Conservation (phyloP, 2,113 vertebrate species). For the Panurus biarmicus region DNA sequence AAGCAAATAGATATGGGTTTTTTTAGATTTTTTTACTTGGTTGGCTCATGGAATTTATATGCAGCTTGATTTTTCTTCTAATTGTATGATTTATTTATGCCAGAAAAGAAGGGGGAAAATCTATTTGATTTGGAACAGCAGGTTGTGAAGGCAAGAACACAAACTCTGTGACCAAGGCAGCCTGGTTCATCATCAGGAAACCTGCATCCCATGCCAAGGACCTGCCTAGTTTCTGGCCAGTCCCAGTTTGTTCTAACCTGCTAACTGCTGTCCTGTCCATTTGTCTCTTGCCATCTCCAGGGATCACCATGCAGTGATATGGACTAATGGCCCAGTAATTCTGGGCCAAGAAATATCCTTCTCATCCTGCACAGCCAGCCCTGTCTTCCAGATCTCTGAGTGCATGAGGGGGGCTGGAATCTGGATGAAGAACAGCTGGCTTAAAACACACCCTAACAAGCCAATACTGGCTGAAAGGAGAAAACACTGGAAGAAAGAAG, state of each 20-base stretch:
- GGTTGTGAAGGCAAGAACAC: not conserved
- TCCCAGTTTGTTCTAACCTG: not conserved
- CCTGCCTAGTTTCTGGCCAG: not conserved
- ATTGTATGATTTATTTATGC: not conserved
- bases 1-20: not conserved
- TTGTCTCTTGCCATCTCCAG: not conserved
- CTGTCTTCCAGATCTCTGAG: slow-evolving; percentile 43
- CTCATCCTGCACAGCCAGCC: slow-evolving; percentile 7
- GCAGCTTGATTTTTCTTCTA: not conserved
- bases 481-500: not conserved
- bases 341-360: slow-evolving; percentile 35
- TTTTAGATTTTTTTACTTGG: slow-evolving; percentile 1
- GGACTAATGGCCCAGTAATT: not conserved
- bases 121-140: not conserved
- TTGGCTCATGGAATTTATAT: not conserved
- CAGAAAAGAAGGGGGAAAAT: not conserved
- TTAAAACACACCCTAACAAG: not conserved
- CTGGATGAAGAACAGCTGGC: slow-evolving; percentile 50
- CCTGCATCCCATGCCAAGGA: not conserved
- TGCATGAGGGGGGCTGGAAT: slow-evolving; percentile 19
- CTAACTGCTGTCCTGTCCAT: slow-evolving; percentile 2
- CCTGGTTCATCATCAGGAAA: not conserved
- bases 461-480: slow-evolving; percentile 1
- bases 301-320: not conserved
- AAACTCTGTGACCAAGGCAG: not conserved